Evolutionary conservation across 2,113 vertebrate species (phyloP).

Genomic region (Silurus asotus): DNA sequence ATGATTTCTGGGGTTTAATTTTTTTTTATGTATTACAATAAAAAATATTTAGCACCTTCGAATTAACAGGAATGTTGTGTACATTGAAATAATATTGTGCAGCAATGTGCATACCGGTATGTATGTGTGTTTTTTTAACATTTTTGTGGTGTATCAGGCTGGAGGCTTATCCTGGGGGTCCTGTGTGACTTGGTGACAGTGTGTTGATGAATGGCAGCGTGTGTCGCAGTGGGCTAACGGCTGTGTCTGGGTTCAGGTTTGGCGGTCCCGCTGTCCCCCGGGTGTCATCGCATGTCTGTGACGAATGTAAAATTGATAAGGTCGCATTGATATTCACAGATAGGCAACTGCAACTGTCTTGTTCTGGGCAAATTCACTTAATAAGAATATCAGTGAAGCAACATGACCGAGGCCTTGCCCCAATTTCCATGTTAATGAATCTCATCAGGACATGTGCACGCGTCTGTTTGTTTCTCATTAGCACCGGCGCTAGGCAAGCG

Average conservation of each 20-base stretch:
- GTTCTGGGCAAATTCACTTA: constrained; percentile 73
- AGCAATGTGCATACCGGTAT: not conserved
- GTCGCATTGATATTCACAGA: constrained; percentile 70
- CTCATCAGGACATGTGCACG: constrained; percentile 52
- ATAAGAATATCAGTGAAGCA: constrained; percentile 69
- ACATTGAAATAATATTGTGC: too few relatives aligned
- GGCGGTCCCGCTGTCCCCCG: constrained; percentile 29
- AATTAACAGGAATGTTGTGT: too few relatives aligned
- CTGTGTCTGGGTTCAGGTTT: constrained; percentile 35
- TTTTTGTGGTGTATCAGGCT: not conserved
- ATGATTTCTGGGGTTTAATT: too few relatives aligned
- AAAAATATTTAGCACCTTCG: too few relatives aligned
- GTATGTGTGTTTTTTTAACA: constrained; percentile 12
- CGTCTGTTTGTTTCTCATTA: constrained; percentile 69
- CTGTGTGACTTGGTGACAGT: constrained; percentile 39
- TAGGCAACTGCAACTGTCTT: constrained; percentile 61
- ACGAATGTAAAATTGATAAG: constrained; percentile 75
- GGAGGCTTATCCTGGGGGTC: constrained; percentile 43
- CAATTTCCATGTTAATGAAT: constrained; percentile 76
- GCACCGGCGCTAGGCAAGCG: constrained; percentile 25
- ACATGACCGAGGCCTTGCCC: constrained; percentile 60
- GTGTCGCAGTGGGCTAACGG: constrained; percentile 21
- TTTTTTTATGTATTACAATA: too few relatives aligned
- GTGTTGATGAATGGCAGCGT: constrained; percentile 36
- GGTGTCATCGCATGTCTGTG: constrained; percentile 46